Percentiles rank a stretch among this genome's conserved stretches.
Evolutionary conservation across 2,113 vertebrate species (phyloP).

Genomic region (Leucoraja erinaceus): DNA sequence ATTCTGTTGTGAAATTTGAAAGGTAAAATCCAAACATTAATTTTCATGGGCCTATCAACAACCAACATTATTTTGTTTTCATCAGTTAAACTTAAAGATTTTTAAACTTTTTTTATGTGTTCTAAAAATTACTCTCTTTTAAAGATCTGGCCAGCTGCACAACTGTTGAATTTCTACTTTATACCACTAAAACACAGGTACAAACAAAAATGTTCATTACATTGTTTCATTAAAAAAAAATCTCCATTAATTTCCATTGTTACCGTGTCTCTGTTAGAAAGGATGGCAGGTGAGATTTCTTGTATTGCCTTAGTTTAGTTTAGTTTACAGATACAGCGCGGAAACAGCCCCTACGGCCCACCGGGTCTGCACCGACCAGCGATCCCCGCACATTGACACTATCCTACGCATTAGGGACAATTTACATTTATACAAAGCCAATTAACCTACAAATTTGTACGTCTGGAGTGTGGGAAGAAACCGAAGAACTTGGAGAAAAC

Average conservation of each 20-base stretch:
- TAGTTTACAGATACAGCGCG: too few species aligned
- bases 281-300: neutral
- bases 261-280: neutral
- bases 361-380: too few species aligned
- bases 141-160: slow-evolving; percentile 31
- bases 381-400: too few species aligned
- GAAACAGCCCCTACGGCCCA: too few species aligned
- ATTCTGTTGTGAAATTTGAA: neutral
- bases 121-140: neutral
- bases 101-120: too few species aligned
- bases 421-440: too few species aligned
- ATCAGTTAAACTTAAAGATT: neutral
- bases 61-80: neutral
- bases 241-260: neutral
- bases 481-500: too few species aligned
- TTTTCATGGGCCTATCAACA: too few species aligned
- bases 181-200: slow-evolving; percentile 26
- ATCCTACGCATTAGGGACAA: too few species aligned
- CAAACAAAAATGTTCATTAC: neutral
- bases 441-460: too few species aligned
- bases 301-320: too few species aligned
- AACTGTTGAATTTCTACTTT: slow-evolving; percentile 32
- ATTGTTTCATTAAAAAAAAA: neutral
- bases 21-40: neutral
- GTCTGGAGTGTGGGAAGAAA: too few species aligned